These are phyloP conservation scores for Leucophenga varia DNA, from an alignment of 1,140 invertebrate genomes.

Conservation along the genomic window DNA sequence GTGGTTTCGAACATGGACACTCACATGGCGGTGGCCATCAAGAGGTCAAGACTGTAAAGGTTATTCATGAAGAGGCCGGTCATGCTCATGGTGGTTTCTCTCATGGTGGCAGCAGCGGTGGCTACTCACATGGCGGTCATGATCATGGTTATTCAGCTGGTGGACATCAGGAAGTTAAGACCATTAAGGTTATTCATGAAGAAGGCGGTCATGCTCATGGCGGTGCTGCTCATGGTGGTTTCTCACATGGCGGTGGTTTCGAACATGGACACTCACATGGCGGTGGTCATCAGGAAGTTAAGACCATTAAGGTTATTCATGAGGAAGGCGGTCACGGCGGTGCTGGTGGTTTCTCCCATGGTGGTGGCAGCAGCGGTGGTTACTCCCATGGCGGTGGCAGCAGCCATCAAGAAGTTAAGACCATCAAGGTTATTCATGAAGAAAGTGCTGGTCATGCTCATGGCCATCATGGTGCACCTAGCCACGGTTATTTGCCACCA, in stretches of 20 bases:
- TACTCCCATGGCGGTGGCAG: slow-evolving; percentile 1
- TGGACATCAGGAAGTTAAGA: slow-evolving; percentile 30
- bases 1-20: background rate
- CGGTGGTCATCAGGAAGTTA: slow-evolving; percentile 23
- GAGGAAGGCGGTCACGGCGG: slow-evolving; percentile 11
- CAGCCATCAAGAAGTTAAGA: slow-evolving; percentile 23
- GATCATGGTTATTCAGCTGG: too few relatives aligned
- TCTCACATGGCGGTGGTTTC: slow-evolving; percentile 16
- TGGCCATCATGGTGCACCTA: slow-evolving; percentile 5
- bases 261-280: slow-evolving; percentile 1
- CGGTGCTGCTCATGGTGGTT: slow-evolving; percentile 11
- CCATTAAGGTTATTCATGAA: slow-evolving; percentile 42
- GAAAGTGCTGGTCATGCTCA: background rate
- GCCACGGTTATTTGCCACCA: slow-evolving; percentile 37
- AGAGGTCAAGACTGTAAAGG: slow-evolving; percentile 12
- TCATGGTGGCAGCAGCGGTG: too few relatives aligned
- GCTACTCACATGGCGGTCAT: too few relatives aligned
- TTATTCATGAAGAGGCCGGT: slow-evolving; percentile 14
- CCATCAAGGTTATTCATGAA: slow-evolving; percentile 25
- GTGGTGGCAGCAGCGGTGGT: slow-evolving; percentile 16
- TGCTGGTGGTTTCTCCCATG: background rate
- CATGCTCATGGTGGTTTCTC: too few relatives aligned
- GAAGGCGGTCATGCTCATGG: slow-evolving; percentile 18
- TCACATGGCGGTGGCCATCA: slow-evolving; percentile 2
- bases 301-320: slow-evolving; percentile 28